Evolutionary conservation across 1,140 invertebrate species (phyloP).

Genomic region (Plectus sambesii): DNA sequence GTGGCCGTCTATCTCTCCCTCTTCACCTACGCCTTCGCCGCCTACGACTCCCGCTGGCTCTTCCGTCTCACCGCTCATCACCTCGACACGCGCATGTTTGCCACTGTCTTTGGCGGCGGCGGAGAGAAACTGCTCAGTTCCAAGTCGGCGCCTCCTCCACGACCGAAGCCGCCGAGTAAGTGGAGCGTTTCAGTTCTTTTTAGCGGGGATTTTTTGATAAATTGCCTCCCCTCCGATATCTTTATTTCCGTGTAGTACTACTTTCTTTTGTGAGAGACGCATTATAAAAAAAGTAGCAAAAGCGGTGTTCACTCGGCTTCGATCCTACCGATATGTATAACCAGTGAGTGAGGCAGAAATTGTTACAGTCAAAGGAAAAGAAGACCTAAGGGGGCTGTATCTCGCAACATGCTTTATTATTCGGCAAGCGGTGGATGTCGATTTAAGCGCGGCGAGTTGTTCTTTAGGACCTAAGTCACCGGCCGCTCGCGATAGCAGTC

Average conservation of each 20-base stretch:
- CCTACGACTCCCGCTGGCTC: constrained; percentile 81
- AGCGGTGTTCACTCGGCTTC: constrained; percentile 58
- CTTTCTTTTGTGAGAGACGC: constrained; percentile 5
- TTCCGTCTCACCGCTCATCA: constrained; percentile 71
- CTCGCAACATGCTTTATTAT: too few species aligned
- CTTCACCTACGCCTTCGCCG: constrained; percentile 78
- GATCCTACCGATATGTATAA: too few species aligned
- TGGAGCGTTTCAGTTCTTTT: constrained; percentile 9
- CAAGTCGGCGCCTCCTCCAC: too few species aligned
- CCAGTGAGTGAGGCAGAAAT: too few species aligned
- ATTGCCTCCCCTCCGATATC: too few species aligned
- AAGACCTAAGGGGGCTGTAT: too few species aligned
- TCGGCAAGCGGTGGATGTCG: too few species aligned
- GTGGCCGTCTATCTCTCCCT: constrained; percentile 80
- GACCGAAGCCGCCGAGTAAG: constrained; percentile 30
- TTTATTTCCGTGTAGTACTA: constrained; percentile 6
- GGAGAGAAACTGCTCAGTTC: constrained; percentile 64
- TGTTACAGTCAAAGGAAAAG: too few species aligned
- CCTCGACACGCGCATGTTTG: constrained; percentile 69
- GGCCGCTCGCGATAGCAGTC: too few species aligned
- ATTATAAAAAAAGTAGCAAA: constrained; percentile 11
- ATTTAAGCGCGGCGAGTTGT: too few species aligned
- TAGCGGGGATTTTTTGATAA: constrained; percentile 2
- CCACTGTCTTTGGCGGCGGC: constrained; percentile 80
- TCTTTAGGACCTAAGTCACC: too few species aligned